Conservation (phyloP, 2,113 vertebrate genomes). For the Urocolius indicus region DNA sequence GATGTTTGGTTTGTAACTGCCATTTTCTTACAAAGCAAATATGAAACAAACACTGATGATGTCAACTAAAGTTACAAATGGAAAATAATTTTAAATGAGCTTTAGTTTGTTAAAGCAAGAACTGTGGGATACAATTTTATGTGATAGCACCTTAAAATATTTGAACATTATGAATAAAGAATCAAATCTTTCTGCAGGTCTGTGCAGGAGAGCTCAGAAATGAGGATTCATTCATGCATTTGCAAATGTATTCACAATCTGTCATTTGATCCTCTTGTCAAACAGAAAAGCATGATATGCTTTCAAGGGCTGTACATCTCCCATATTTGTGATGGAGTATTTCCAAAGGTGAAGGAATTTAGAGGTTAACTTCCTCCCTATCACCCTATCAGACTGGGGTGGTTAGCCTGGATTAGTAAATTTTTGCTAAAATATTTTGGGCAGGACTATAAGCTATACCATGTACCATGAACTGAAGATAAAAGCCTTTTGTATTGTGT, state of each 20-base stretch:
- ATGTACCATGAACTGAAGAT: not conserved
- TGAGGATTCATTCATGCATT: not conserved
- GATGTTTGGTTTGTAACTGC: not conserved
- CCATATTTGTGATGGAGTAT: conserved; percentile 33
- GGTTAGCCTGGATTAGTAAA: not conserved
- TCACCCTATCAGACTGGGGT: not conserved
- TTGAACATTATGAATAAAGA: not conserved
- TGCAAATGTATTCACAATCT: not conserved
- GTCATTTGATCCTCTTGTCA: not conserved
- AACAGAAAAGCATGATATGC: not conserved
- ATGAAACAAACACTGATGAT: not conserved
- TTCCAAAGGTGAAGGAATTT: conserved; percentile 37
- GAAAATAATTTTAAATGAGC: not conserved
- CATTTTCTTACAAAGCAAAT: not conserved
- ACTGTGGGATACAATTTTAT: not conserved
- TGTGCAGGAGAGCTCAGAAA: conserved; percentile 12
- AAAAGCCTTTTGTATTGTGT: not conserved
- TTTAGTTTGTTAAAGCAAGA: not conserved
- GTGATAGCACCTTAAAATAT: not conserved
- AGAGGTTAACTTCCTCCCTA: not conserved
- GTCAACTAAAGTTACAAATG: not conserved
- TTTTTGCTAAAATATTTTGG: not conserved
- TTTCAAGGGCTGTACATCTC: not conserved
- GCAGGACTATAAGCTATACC: not conserved
- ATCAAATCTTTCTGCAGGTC: not conserved